Base-by-base conservation (phyloP, 1,140 invertebrate genomes). In the Penaeus indicus region DNA sequence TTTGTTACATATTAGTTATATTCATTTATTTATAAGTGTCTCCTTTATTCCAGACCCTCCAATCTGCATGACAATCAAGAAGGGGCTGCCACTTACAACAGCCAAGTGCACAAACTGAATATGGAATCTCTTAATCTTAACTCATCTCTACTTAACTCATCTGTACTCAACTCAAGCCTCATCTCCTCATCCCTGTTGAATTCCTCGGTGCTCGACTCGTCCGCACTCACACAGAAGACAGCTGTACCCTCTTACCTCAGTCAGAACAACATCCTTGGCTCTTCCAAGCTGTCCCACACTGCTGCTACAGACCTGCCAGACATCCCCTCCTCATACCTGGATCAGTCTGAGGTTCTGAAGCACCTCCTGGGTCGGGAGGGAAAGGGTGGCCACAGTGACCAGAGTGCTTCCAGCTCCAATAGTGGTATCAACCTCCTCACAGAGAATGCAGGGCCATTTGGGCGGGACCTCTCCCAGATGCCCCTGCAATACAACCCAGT, bases 291-390 rank as follows among this genome's bases (percentile, higher is more conserved):
- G 13, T 86, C 81, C 54, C 72, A 80, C 32, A 79, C 47, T 62
- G 54, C 47, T 62, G 54, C 94, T 81, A 94, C 96, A 93, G 96
- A 97, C 93, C 96, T 97, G 90, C 96, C 95, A 1, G 96, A 96
- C 92, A 97, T 97, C 92, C 96, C 96, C 25, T 96, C 96, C 92
- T 96, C 97, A 93, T 97, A 96, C 92, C 93, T 97, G 4, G 96
- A 95, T 92, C 96, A 97, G 91, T 96, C 96, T 32, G 94, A 95
- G 92, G 96, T 97, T n/a, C 92, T 97, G 90, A 97, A 97, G 93
- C 96, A 97, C 93, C 93, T 97, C 83, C 96, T 96, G 3, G 96
- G 96, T 93, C 96, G 97, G 93, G 96, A 96, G 63, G 84, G 79
- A 32, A 86, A 84, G 42, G 80, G 85, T 88, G 84, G 77, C 42